Percentiles rank a stretch among this genome's conserved stretches.
Conservation (phyloP, 1,140 invertebrate species). For the Rhyacophila brunnea region DNA sequence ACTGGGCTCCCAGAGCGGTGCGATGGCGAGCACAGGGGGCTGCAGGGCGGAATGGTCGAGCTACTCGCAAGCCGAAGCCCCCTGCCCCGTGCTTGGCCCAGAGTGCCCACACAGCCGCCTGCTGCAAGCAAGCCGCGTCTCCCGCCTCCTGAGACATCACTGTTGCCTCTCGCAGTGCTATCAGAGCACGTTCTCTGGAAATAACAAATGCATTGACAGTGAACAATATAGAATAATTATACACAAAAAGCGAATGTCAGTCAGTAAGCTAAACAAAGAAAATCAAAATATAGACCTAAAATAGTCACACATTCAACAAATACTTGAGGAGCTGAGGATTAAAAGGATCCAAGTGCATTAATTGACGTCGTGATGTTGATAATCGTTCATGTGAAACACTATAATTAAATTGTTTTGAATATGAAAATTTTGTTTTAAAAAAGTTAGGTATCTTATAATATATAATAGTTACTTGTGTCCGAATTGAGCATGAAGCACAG, state of each 20-base stretch:
- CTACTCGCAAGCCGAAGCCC: slow-evolving; percentile 39
- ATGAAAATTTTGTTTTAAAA: no score
- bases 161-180: slow-evolving; percentile 80
- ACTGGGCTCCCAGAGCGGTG: slow-evolving; percentile 39
- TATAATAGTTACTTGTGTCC: slow-evolving; percentile 80
- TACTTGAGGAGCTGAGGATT: no score
- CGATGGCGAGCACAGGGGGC: slow-evolving; percentile 43
- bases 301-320: no score
- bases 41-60: slow-evolving; percentile 39
- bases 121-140: slow-evolving; percentile 81
- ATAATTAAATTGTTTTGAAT: no score
- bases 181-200: slow-evolving; percentile 70
- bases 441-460: no score
- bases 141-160: slow-evolving; percentile 84
- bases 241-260: no score
- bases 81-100: slow-evolving; percentile 53
- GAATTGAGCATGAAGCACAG: slow-evolving; percentile 83
- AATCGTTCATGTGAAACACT: no score
- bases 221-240: no score
- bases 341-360: no score
- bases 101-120: slow-evolving; percentile 80
- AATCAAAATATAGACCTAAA: no score
- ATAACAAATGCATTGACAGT: neutral
- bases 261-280: no score
- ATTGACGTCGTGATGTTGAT: no score